Base-by-base conservation (phyloP, 2,888 invertebrate species). In the Hypolimnas misippus region DNA sequence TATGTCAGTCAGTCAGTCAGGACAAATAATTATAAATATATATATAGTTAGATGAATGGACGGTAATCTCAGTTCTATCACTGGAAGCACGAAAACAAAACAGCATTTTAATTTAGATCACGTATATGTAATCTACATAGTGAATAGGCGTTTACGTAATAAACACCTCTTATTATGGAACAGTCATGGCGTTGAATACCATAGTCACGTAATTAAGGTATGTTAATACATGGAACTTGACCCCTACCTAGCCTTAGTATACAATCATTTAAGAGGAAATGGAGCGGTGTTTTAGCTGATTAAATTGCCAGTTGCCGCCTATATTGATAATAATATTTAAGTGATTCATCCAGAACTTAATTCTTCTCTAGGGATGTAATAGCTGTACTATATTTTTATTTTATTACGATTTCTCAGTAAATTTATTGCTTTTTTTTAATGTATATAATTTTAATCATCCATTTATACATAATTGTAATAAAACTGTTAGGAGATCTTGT, bases 241-340 rank as follows among this genome's bases (percentile, higher is more conserved):
- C 35, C 51, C 42, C 33, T 21, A 33, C 21, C 33, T 59, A 53
- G 44, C 21, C 52, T 53, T 33, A 53, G 35, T 19, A 44, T 16
- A 52, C 25, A 58, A 25, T 50, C 44, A 59, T 59, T 46, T n/a
- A n/a, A 46, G 16, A 35, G 42, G n/a, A 53, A 52, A 17, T 19
- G 19, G 4, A 10, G 14, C 33, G 21, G 29, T 57, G 49, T 57
- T 38, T 50, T 14, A 29, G 16, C 5, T 25, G 21, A 46, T 46
- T 46, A 46, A 46, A 46, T 46, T 46, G 19, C n/a, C 12, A 21
- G 12, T 46, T 46, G 5, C n/a, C n/a, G n/a, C n/a, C n/a, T n/a
- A n/a, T n/a, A n/a, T n/a, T n/a, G n/a, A n/a, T n/a, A n/a, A n/a
- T n/a, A n/a, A n/a, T n/a, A n/a, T n/a, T n/a, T n/a, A n/a, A n/a